phyloP scores from a whole-genome alignment of 2,888 invertebrate species.

The Ichneumoninae sp. region DNA sequence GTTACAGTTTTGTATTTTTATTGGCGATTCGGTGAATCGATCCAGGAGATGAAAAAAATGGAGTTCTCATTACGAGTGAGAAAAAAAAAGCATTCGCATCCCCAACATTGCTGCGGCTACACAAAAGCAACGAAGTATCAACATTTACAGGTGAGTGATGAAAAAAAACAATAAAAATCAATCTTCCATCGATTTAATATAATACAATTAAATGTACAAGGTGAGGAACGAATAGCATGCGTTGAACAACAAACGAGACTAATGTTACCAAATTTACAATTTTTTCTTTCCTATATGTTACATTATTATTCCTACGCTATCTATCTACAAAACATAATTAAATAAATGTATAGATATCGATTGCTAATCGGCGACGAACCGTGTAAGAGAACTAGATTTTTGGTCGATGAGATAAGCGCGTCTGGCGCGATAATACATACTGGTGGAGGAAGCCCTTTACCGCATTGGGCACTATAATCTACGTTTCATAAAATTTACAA shows the following conservation, averaged over 20 bases:
- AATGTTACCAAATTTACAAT: slow-evolving; percentile 26
- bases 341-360: slow-evolving; percentile 11
- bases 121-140: background rate
- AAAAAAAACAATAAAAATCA: slow-evolving; percentile 4
- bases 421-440: slow-evolving; percentile 22
- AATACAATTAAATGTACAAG: slow-evolving; percentile 43
- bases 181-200: slow-evolving; percentile 43
- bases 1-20: background rate
- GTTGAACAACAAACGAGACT: slow-evolving; percentile 38
- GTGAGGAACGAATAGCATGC: slow-evolving; percentile 45
- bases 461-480: background rate
- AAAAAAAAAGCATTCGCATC: background rate
- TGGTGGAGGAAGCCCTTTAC: slow-evolving; percentile 27
- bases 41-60: background rate
- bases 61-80: background rate
- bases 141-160: slow-evolving; percentile 29
- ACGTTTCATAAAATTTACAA: background rate
- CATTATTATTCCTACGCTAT: background rate
- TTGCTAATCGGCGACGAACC: slow-evolving; percentile 14
- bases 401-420: slow-evolving; percentile 45
- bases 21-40: background rate
- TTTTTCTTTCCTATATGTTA: slow-evolving; percentile 10
- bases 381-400: slow-evolving; percentile 57
- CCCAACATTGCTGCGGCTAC: background rate
- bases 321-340: slow-evolving; percentile 13